Percentiles rank a stretch among this genome's conserved stretches.
Evolutionary conservation across 2,797 vertebrate species (phyloP).

Genomic region (Halcyon leucocephala): DNA sequence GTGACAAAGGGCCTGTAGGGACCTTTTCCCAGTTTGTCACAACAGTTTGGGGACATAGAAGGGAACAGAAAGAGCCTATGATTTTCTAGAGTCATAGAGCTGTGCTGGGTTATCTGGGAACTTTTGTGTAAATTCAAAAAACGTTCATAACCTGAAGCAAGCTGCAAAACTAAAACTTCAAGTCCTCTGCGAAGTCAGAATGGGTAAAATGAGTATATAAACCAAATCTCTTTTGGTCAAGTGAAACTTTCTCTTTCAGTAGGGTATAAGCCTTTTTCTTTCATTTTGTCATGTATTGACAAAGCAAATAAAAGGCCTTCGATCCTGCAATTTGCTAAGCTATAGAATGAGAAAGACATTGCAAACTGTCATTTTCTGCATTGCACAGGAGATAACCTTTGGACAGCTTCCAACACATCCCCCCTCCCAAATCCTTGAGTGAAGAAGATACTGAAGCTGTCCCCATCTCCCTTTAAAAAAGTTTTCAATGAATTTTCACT

Average conservation of each 20-base stretch:
- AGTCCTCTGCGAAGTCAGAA: not conserved
- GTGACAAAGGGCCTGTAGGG: not conserved
- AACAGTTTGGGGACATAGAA: not conserved
- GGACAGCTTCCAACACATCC: not conserved
- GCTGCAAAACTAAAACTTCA: not conserved
- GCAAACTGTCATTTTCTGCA: not conserved
- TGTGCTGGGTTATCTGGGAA: not conserved
- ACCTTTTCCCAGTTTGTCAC: not conserved
- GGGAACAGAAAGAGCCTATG: not conserved
- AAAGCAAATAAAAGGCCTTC: not conserved
- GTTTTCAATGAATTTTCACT: not conserved
- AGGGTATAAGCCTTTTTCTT: not conserved
- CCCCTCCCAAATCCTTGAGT: not conserved
- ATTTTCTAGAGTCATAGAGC: not conserved
- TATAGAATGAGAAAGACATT: not conserved
- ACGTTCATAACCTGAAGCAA: not conserved
- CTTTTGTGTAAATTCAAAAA: not conserved
- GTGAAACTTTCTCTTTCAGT: not conserved
- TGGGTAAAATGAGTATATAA: not conserved
- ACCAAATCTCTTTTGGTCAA: not conserved
- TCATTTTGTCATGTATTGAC: not conserved
- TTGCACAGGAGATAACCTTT: not conserved
- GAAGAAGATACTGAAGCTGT: not conserved
- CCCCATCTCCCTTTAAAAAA: not conserved
- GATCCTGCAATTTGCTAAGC: not conserved